A percentile compares a stretch with the other conserved stretches of the same genome.
Conservation (phyloP, 2,888 invertebrate genomes). For the Keiferia lycopersicella region DNA sequence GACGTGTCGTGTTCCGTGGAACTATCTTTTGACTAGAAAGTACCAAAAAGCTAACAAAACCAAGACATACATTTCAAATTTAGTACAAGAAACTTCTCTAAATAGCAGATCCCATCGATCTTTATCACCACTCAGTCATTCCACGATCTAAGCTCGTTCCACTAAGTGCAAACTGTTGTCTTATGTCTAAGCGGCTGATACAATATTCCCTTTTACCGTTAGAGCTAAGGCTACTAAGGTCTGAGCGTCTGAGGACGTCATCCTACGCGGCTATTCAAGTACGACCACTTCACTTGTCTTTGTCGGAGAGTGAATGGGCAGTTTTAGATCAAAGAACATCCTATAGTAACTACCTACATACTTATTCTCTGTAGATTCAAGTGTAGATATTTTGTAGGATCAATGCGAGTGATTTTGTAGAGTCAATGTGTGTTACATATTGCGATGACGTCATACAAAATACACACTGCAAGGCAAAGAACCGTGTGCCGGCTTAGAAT, state of each 20-base stretch:
- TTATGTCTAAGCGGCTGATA: conserved; percentile 21
- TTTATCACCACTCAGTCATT: background rate
- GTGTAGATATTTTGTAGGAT: background rate
- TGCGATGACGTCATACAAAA: background rate
- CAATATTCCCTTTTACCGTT: conserved; percentile 35
- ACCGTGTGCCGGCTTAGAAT: too few relatives aligned
- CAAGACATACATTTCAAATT: too few relatives aligned
- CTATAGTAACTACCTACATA: background rate
- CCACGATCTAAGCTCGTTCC: background rate
- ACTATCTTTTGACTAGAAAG: too few relatives aligned
- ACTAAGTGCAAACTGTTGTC: conserved; percentile 16
- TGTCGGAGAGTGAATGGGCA: conserved; percentile 29
- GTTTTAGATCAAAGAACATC: background rate
- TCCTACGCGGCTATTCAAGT: conserved; percentile 57
- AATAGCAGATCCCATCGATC: too few relatives aligned
- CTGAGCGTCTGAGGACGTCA: conserved; percentile 42
- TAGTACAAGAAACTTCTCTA: too few relatives aligned
- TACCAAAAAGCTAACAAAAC: too few relatives aligned
- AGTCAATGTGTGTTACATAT: background rate
- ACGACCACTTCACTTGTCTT: conserved; percentile 39
- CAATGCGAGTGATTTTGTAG: too few relatives aligned
- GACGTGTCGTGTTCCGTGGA: too few relatives aligned
- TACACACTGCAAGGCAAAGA: too few relatives aligned
- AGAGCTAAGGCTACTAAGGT: background rate
- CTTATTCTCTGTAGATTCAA: background rate